phyloP scores from a whole-genome alignment of 2,797 vertebrate genomes.

The Chloroceryle amazona region DNA sequence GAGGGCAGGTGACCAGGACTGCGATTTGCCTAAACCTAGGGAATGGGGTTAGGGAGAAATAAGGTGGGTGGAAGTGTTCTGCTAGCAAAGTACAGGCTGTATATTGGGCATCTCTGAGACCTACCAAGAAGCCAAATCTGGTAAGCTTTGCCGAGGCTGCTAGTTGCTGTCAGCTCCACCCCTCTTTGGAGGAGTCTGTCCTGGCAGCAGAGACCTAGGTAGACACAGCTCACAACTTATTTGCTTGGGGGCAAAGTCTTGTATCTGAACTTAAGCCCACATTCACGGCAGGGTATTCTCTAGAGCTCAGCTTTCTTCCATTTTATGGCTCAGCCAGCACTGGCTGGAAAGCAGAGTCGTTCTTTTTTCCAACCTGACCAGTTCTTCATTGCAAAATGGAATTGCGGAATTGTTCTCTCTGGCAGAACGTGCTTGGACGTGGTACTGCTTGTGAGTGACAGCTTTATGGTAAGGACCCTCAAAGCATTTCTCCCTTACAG shows the following conservation, averaged over 20 bases:
- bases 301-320: background rate
- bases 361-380: background rate
- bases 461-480: slow-evolving; percentile 54
- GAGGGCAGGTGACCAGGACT: background rate
- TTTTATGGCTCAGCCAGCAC: background rate
- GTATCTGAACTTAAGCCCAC: slow-evolving; percentile 43
- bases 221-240: background rate
- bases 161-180: background rate
- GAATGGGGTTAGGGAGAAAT: background rate
- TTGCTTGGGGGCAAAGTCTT: slow-evolving; percentile 59
- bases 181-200: background rate
- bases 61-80: background rate
- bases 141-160: background rate
- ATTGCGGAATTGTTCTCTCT: background rate
- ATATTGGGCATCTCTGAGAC: background rate
- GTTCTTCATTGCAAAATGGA: slow-evolving; percentile 10
- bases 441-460: slow-evolving; percentile 24
- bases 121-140: background rate
- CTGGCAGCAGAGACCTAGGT: slow-evolving; percentile 9
- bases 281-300: background rate
- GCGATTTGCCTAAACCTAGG: background rate
- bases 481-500: background rate
- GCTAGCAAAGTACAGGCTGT: background rate
- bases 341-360: background rate
- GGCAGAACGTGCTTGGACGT: background rate